Conservation (phyloP, 2,888 invertebrate species). For the Ennomos erosarius region DNA sequence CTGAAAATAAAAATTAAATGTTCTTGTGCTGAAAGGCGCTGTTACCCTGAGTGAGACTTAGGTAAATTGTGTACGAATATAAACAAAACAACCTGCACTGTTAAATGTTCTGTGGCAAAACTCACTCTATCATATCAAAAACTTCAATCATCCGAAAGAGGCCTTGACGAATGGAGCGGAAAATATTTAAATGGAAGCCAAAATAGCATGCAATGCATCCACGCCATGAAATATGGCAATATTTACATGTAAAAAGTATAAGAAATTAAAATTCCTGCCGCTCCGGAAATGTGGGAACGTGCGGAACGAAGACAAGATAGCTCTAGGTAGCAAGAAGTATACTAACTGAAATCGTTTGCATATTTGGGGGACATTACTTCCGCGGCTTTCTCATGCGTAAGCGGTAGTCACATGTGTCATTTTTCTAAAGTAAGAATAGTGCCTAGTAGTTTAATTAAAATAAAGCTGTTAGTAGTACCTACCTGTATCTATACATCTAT, state of each 20-base stretch:
- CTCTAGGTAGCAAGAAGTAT: slow-evolving; percentile 53
- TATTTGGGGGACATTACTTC: slow-evolving; percentile 50
- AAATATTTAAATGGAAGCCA: slow-evolving; percentile 83
- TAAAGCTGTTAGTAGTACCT: too few relatives aligned
- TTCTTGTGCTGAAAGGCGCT: too few relatives aligned
- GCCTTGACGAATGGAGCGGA: slow-evolving; percentile 80
- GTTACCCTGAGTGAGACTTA: too few relatives aligned
- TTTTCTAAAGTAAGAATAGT: too few relatives aligned
- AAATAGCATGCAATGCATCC: slow-evolving; percentile 73
- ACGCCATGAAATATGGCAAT: slow-evolving; percentile 78
- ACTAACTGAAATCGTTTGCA: slow-evolving; percentile 61
- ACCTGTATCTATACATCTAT: too few relatives aligned
- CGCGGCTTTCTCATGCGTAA: slow-evolving; percentile 34
- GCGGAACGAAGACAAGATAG: slow-evolving; percentile 68
- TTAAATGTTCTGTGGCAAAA: not conserved
- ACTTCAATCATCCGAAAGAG: slow-evolving; percentile 74
- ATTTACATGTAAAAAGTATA: slow-evolving; percentile 59
- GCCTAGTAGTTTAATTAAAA: too few relatives aligned
- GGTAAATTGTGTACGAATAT: too few relatives aligned
- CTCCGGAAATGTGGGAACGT: slow-evolving; percentile 69
- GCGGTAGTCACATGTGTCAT: slow-evolving; percentile 2
- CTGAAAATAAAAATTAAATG: too few relatives aligned
- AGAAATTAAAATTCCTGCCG: slow-evolving; percentile 69
- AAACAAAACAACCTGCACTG: too few relatives aligned
- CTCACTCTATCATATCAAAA: slow-evolving; percentile 51